Evolutionary conservation across 2,797 vertebrate genomes (phyloP), one percentile per base, ranked within the genome.

Genomic region (Alfaro cultratus): DNA sequence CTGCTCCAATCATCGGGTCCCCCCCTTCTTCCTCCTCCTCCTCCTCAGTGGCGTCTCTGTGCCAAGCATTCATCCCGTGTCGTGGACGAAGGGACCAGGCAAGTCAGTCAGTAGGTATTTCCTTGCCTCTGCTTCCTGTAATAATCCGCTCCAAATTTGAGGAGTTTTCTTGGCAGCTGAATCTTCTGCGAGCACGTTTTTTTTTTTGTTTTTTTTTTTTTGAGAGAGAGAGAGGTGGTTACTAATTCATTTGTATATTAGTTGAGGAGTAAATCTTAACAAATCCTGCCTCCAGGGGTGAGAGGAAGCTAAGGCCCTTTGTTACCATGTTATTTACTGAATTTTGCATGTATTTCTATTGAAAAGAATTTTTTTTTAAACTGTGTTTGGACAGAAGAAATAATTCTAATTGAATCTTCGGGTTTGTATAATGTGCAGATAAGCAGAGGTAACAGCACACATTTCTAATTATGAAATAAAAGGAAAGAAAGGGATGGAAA

Each of bases 1-100:
- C 89, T 92, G 87, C 87, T 94, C 90, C 92, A 92, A 81, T 94
- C 86, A 89, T 94, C 91, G 93, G 89, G 89, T 94, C 85, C 91
- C 90, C 90, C 89, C 91, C 49, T 39, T 53, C 29, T 31, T 47
- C 2, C 0, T 47, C 46, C 41, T 21, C 67, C 67, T n/a, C 68
- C 41, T 88, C 88, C 80, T 79, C 60, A 51, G 87, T 89, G 90
- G 86, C 93, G 89, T 92, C 89, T 83, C 90, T 84, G 88, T 91
- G 93, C 95, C 95, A 95, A 94, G 86, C 92, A 86, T 93, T 94
- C 91, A 88, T 91, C 89, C 86, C 31, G 88, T 93, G 86, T 92
- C 75, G 84, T n/a, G 87, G 95, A 96, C 88, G 85, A 82, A 92
- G 89, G 84, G 91, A 93, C 87, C 90, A 71, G 86, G 92, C 90